Base-by-base conservation (phyloP, 2,113 vertebrate genomes). In the Syngnathus scovelli region DNA sequence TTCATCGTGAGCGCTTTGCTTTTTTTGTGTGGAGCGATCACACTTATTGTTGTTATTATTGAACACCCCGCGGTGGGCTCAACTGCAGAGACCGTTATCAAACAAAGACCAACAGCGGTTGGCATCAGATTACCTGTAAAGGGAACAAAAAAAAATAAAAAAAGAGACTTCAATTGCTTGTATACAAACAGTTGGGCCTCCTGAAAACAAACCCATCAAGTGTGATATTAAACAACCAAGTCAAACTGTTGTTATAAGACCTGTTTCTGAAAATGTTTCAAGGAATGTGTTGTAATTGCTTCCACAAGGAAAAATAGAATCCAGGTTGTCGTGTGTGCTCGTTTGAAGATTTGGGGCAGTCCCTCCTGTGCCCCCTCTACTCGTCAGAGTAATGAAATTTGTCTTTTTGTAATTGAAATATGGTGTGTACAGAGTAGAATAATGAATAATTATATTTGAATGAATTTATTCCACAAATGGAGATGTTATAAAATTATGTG, bases 31-130 rank as follows among this genome's bases (percentile, higher is more conserved):
- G 27, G 27, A 27, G 27, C 10, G 52, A 55, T 55, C 52, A 55
- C 52, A 55, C 19, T 61, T 41, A 21, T 41, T 61, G 39, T 43
- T 39, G 13, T 61, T 61, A 61, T 21, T 7, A 61, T 61, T n/a
- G 36, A 39, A 39, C 5, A n/a, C 5, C 7, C 59, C 4, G 9
- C 37, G n/a, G 59, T 61, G 37, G 1, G 18, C 37, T 39, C 18
- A 19, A 61, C 59, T 39, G 10, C 59, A 41, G 37, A 38, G 18
- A 37, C 9, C 1, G 18, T 39, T 41, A 19, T 41, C 59, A 61
- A 61, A 43, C 38, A 61, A 43, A 41, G 19, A 41, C 38, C 38
- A 19, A 60, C 18, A 39, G 18, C 19, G 21, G 52, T 55, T 13
- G 52, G 5, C 21, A 23, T 27, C 3, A 11, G 52, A 11, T 13